A percentile compares a stretch with the other conserved stretches of the same genome.
Evolutionary conservation across 1,140 invertebrate species (phyloP).

Genomic region (Archivesica marissinica): DNA sequence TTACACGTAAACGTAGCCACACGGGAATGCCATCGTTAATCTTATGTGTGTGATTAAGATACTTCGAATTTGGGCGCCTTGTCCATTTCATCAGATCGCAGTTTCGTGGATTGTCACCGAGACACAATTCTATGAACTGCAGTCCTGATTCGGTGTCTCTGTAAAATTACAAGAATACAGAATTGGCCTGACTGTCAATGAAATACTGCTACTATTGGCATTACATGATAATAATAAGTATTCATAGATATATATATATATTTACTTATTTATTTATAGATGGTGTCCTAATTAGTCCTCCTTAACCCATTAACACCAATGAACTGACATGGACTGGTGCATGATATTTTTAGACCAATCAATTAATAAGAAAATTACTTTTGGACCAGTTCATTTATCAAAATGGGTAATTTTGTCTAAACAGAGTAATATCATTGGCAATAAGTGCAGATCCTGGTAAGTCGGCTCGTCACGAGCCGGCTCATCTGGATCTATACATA

Average conservation of each 20-base stretch:
- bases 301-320: no score
- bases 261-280: neutral
- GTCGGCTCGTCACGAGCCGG: no score
- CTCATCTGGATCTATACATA: no score
- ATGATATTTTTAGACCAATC: no score
- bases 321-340: no score
- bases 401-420: no score
- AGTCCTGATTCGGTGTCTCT: constrained; percentile 53
- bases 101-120: constrained; percentile 39
- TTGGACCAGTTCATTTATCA: no score
- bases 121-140: neutral
- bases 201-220: neutral
- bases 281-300: no score
- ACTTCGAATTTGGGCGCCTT: neutral
- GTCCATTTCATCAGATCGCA: constrained; percentile 31
- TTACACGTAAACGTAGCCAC: constrained; percentile 46
- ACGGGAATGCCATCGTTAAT: constrained; percentile 59
- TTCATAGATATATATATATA: neutral
- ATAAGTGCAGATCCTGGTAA: no score
- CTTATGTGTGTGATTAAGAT: constrained; percentile 22
- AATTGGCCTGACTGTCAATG: neutral
- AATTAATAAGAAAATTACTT: no score
- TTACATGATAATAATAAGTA: neutral
- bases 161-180: neutral
- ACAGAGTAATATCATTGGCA: no score